Conservation (phyloP, 2,888 invertebrate species). For the Pheosia gnoma region DNA sequence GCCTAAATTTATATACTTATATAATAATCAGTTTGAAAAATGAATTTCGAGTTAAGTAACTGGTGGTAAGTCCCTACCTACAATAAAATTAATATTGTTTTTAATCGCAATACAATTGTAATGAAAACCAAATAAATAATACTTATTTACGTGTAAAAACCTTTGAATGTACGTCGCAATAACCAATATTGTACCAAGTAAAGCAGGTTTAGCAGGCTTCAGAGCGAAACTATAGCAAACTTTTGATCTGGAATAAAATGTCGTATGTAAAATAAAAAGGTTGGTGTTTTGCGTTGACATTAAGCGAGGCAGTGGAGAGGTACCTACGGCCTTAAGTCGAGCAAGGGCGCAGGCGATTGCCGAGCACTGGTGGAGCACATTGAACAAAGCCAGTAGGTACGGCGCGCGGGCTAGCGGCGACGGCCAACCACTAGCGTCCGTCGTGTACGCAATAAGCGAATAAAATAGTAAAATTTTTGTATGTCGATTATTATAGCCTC, state of each 20-base stretch:
- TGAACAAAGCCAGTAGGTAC: conserved; percentile 38
- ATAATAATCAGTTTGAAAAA: no score
- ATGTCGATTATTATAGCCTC: no score
- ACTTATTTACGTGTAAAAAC: background rate
- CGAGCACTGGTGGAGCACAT: conserved; percentile 11
- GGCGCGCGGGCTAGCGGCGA: conserved; percentile 20
- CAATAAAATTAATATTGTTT: no score
- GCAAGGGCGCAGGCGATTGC: conserved; percentile 57
- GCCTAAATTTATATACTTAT: no score
- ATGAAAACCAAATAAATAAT: no score
- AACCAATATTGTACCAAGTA: conserved; percentile 6
- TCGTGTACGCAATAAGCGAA: no score
- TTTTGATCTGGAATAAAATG: conserved; percentile 40
- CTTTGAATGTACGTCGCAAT: conserved; percentile 8
- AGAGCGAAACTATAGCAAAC: conserved; percentile 34
- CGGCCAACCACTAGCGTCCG: conserved; percentile 7
- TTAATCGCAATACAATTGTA: no score
- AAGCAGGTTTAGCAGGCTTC: conserved; percentile 36
- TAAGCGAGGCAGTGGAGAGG: conserved; percentile 65
- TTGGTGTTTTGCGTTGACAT: conserved; percentile 61
- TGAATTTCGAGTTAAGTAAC: background rate
- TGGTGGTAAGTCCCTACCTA: background rate
- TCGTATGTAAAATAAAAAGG: conserved; percentile 48
- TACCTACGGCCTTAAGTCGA: conserved; percentile 56
- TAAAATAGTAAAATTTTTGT: no score